Percentiles rank a stretch among this genome's conserved stretches.
These are phyloP conservation scores for Muscina levida DNA, from an alignment of 2,888 invertebrate species.

Conservation along the genomic window DNA sequence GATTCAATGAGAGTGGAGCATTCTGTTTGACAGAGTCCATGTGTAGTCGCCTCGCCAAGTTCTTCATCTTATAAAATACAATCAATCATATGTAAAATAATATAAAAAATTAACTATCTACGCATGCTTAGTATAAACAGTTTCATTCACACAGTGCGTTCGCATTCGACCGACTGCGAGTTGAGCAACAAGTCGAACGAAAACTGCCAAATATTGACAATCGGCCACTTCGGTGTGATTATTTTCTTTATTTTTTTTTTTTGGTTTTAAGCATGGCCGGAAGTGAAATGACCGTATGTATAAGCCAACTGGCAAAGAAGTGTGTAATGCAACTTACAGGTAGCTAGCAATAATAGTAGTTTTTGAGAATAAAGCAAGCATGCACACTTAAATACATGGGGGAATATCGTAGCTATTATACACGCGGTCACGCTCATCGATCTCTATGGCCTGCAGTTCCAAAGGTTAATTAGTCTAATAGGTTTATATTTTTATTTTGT, in stretches of 20 bases:
- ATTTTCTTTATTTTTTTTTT: no score
- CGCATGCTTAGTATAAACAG: constrained; percentile 25
- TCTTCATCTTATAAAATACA: constrained; percentile 12
- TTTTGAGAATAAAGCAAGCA: constrained; percentile 1
- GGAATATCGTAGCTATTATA: not conserved
- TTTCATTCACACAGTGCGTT: not conserved
- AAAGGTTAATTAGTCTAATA: constrained; percentile 4
- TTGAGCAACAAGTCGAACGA: not conserved
- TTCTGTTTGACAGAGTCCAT: constrained; percentile 32
- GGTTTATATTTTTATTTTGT: not conserved
- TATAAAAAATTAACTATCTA: constrained; percentile 30
- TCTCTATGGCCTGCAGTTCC: not conserved
- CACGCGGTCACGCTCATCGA: constrained; percentile 24
- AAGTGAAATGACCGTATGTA: no score
- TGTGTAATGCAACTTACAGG: no score
- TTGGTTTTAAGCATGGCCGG: no score
- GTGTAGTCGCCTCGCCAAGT: not conserved
- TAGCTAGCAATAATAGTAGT: not conserved
- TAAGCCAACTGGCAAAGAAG: no score
- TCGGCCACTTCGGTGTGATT: no score
- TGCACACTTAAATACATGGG: constrained; percentile 19
- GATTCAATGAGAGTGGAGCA: constrained; percentile 1
- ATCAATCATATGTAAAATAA: constrained; percentile 7
- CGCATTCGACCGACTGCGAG: not conserved
- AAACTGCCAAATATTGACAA: no score